These are phyloP conservation scores for Pomatorhinus ruficollis DNA, from an alignment of 2,113 vertebrate genomes.

Conservation along the genomic window DNA sequence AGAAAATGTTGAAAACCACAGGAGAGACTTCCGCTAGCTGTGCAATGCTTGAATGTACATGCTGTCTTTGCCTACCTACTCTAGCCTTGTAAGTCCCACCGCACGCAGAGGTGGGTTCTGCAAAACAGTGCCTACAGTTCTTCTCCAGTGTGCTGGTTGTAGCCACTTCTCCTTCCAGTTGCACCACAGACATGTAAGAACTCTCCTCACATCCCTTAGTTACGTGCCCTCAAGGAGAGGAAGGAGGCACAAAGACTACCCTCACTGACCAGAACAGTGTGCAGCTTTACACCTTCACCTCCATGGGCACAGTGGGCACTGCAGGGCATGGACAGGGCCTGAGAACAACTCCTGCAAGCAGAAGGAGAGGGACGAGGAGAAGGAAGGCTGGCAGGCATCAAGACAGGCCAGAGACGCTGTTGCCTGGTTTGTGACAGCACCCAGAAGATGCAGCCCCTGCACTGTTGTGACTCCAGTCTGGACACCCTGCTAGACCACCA, in stretches of 20 bases:
- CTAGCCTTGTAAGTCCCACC: not conserved
- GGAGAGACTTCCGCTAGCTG: not conserved
- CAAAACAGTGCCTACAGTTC: not conserved
- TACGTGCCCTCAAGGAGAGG: not conserved
- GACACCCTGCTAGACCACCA: not conserved
- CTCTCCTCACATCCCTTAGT: not conserved
- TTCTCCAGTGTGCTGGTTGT: not conserved
- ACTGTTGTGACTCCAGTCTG: not conserved
- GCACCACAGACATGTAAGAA: not conserved
- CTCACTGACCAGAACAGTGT: not conserved
- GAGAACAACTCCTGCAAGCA: not conserved
- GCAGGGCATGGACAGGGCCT: fast-evolving
- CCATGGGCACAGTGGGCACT: not conserved
- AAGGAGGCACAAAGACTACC: not conserved
- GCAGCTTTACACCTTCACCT: not conserved
- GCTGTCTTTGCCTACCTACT: not conserved
- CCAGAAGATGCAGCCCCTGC: not conserved
- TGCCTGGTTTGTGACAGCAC: not conserved
- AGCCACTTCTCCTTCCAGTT: not conserved
- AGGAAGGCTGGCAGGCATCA: not conserved
- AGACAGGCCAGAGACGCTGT: not conserved
- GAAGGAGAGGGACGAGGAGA: not conserved
- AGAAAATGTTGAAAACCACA: not conserved
- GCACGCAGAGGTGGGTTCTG: not conserved
- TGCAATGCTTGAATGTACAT: not conserved